Base-by-base conservation (phyloP, 2,888 invertebrate genomes). In the Dynastes grantii region DNA sequence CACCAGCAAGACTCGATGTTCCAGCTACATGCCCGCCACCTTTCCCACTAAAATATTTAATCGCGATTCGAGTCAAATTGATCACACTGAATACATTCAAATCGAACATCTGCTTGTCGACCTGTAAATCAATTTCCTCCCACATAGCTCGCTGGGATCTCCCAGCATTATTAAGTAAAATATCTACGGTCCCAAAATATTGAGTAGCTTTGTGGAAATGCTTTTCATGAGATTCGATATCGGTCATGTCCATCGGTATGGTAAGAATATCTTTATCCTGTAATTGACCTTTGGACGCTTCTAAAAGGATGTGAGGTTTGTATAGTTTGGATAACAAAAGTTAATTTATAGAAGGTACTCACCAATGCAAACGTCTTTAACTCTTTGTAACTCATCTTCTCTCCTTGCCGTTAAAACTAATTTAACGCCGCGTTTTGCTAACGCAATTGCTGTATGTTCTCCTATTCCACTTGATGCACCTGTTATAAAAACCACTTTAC, bases 391-490 rank as follows among this genome's bases (percentile, higher is more conserved):
- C 84, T 93, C 92, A 32, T 90, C 86, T 83, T 89, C 87, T 79
- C 94, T 90, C 73, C 95, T 90, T 0, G 95, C 94, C 8, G 94
- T 92, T 2, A 96, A 84, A 4, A 93, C 91, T 61, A 96, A 85
- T 85, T 92, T 93, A 1, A 92, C 93, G 5, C 93, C 93, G 84
- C 90, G 89, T 84, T 90, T 91, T 0, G 95, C 94, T 71, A 95
- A 88, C 27, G 91, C 91, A 81, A 94, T 90, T 0, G 95, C 95
- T 67, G 95, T 88, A 81, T 91, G 88, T 88, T 95, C 94, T 2
- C 96, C 96, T 80, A 96, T 96, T 13, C 96, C 96, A 89, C 95
- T 94, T 0, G 96, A 96, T 0, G 96, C 95, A 61, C 96, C 96
- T 1, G 95, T 95, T 82, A 96, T 93, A 94, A 96, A 96, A 1